These are phyloP conservation scores for Hirtodrosophila duncani DNA, from an alignment of 2,888 invertebrate species.

Conservation along the genomic window DNA sequence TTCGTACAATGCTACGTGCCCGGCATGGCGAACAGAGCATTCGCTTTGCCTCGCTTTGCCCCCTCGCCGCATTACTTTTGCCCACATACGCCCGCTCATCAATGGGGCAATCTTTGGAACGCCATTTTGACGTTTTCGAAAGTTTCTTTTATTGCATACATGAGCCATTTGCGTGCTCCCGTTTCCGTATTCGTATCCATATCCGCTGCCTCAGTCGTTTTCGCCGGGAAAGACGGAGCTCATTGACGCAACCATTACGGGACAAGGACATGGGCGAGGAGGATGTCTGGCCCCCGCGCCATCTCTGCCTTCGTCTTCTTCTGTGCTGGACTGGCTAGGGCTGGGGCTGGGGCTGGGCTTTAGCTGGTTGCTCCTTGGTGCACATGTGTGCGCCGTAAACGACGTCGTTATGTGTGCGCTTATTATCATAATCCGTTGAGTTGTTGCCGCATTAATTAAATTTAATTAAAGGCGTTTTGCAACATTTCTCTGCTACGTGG, in stretches of 20 bases:
- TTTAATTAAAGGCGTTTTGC: conserved; percentile 75
- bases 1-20: conserved; percentile 54
- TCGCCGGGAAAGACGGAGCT: conserved; percentile 57
- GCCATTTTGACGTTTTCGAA: conserved; percentile 70
- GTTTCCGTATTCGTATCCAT: conserved; percentile 42
- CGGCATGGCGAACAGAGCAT: conserved; percentile 49
- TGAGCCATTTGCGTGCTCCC: conserved; percentile 71
- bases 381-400: conserved; percentile 68
- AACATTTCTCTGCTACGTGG: conserved; percentile 65
- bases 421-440: conserved; percentile 75
- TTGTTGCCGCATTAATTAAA: conserved; percentile 75
- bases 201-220: conserved; percentile 56
- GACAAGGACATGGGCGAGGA: conserved; percentile 25
- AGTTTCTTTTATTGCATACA: conserved; percentile 75
- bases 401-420: conserved; percentile 62
- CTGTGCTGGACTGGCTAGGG: not conserved
- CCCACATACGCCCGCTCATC: conserved; percentile 42
- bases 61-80: not conserved
- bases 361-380: conserved; percentile 15
- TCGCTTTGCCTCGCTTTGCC: conserved; percentile 1
- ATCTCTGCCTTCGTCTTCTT: not conserved
- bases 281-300: conserved; percentile 39
- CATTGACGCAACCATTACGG: conserved; percentile 67
- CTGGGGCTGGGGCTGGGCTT: too few species aligned
- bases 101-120: conserved; percentile 67